Evolutionary conservation across 2,113 vertebrate species (phyloP).

Genomic region (Centropus bengalensis): DNA sequence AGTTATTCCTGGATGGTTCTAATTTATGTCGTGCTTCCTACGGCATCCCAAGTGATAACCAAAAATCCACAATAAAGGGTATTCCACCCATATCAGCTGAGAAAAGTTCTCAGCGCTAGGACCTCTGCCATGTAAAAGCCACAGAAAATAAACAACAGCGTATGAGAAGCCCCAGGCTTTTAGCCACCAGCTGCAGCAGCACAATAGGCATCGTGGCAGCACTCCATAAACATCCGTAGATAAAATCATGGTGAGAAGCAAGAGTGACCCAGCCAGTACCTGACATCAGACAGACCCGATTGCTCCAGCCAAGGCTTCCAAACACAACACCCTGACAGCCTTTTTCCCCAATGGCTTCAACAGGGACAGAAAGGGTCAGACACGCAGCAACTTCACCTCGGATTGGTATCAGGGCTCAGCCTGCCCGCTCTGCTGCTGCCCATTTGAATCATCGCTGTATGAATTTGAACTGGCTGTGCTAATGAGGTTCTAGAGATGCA

Average conservation of each 20-base stretch:
- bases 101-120: neutral
- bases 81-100: neutral
- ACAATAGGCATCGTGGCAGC: neutral
- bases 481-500: neutral
- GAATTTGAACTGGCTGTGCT: neutral
- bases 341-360: neutral
- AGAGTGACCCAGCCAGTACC: neutral
- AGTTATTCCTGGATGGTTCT: neutral
- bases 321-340: neutral
- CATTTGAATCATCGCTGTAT: fast-evolving
- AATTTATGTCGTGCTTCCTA: neutral
- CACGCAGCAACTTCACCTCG: neutral
- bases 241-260: neutral
- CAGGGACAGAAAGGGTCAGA: neutral
- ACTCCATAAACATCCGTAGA: too few species aligned
- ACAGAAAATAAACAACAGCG: neutral
- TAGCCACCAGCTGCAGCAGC: neutral
- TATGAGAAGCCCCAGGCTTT: neutral
- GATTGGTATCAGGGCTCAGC: neutral
- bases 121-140: neutral
- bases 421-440: neutral
- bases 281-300: fast-evolving
- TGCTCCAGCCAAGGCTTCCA: neutral
- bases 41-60: neutral
- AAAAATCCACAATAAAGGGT: neutral